Percentiles rank a stretch among this genome's conserved stretches.
Evolutionary conservation across 2,113 vertebrate genomes (phyloP).

Genomic region (Dicaeum eximium): DNA sequence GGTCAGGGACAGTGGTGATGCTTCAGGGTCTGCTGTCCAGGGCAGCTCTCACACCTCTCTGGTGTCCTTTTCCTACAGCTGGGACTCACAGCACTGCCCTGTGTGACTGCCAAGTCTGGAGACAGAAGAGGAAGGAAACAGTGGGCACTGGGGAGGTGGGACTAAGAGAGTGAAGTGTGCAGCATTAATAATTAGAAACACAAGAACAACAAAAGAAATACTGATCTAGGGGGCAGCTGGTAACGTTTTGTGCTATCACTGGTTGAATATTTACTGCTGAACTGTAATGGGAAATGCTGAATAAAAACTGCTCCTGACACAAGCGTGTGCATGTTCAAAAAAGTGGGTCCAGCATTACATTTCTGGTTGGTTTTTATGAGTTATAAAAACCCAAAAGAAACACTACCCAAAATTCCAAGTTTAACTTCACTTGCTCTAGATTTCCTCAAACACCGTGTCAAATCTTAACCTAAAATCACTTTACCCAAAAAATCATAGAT

Average conservation of each 20-base stretch:
- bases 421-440: not conserved
- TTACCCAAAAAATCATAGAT: not conserved
- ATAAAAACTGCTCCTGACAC: not conserved
- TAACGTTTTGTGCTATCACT: not conserved
- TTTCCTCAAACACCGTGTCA: not conserved
- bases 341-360: not conserved
- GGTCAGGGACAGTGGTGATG: not conserved
- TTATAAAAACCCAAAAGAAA: not conserved
- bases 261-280: not conserved
- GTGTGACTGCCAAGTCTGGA: not conserved
- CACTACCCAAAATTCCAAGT: not conserved
- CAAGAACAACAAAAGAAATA: not conserved
- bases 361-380: not conserved
- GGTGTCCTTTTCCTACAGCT: not conserved
- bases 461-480: not conserved
- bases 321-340: not conserved
- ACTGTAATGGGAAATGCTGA: not conserved
- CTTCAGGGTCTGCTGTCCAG: not conserved
- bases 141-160: not conserved
- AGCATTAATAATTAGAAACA: not conserved
- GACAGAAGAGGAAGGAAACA: not conserved
- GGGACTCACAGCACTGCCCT: not conserved
- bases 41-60: not conserved
- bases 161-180: not conserved
- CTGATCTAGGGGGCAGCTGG: not conserved